Conservation (phyloP, 2,888 invertebrate genomes). For the Scaptomyza caliginosa region DNA sequence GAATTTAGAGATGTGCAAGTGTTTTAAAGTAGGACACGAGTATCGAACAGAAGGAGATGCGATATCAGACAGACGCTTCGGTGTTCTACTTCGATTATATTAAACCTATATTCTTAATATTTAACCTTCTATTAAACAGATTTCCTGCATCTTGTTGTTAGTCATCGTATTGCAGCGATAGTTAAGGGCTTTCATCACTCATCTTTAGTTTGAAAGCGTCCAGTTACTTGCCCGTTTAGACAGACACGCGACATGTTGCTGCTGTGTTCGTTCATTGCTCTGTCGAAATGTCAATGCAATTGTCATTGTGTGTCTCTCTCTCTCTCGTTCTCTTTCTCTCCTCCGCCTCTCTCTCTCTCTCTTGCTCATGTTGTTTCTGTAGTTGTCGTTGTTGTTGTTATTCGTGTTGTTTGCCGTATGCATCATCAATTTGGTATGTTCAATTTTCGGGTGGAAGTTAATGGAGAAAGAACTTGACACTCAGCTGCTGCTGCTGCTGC, state of each 20-base stretch:
- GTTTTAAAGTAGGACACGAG: neutral
- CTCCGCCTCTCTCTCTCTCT: neutral
- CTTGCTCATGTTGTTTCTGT: slow-evolving; percentile 15
- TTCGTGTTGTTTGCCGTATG: slow-evolving; percentile 65
- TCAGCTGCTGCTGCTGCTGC: slow-evolving; percentile 41
- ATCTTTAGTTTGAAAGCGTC: slow-evolving; percentile 11
- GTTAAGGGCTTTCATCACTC: neutral
- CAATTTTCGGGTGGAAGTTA: slow-evolving; percentile 13
- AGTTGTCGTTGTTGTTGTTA: slow-evolving; percentile 6
- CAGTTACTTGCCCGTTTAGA: slow-evolving; percentile 16
- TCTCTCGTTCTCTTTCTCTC: neutral
- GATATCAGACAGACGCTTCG: too few relatives aligned
- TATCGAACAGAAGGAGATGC: neutral
- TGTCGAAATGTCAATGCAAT: slow-evolving; percentile 76
- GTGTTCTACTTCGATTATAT: too few relatives aligned
- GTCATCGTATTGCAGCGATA: neutral
- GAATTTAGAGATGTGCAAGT: slow-evolving; percentile 1
- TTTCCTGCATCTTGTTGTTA: too few relatives aligned
- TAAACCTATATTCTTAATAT: too few relatives aligned
- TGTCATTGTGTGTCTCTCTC: slow-evolving; percentile 51
- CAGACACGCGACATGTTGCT: slow-evolving; percentile 57
- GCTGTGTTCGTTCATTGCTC: slow-evolving; percentile 47
- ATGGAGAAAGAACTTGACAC: slow-evolving; percentile 18
- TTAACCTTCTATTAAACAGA: too few relatives aligned
- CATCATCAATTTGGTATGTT: slow-evolving; percentile 71